These are phyloP conservation scores for Platycheirus rosarum DNA, from an alignment of 2,888 invertebrate species.

Conservation along the genomic window DNA sequence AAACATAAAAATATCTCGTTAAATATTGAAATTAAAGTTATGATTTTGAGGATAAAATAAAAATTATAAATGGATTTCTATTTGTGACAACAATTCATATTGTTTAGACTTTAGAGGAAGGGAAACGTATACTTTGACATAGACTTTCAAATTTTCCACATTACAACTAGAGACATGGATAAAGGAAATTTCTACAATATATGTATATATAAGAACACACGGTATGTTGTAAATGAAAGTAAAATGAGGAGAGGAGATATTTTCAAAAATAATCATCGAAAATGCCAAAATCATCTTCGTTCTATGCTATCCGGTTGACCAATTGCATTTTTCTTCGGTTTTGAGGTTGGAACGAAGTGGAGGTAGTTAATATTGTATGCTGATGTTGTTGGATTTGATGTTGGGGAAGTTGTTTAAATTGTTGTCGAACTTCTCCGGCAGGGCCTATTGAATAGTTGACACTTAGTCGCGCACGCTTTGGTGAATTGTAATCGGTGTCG, in stretches of 20 bases:
- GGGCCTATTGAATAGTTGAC: conserved; percentile 83
- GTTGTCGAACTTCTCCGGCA: conserved; percentile 81
- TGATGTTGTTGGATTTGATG: conserved; percentile 74
- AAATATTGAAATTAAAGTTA: not conserved
- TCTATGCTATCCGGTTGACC: conserved; percentile 84
- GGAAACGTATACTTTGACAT: conserved; percentile 19
- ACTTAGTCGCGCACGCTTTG: conserved; percentile 81
- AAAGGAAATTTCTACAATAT: conserved; percentile 23
- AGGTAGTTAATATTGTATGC: conserved; percentile 73
- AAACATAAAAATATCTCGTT: conserved; percentile 15
- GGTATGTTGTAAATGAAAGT: not conserved
- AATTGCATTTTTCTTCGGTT: conserved; percentile 86
- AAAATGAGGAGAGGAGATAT: not conserved
- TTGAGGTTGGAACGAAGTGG: conserved; percentile 80
- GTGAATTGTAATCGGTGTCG: conserved; percentile 83
- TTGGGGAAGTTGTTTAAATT: conserved; percentile 76
- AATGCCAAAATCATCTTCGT: conserved; percentile 66
- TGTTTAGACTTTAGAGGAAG: not conserved
- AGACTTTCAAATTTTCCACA: conserved; percentile 25
- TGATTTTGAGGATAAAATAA: not conserved
- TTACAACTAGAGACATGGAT: conserved; percentile 17
- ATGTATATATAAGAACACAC: conserved; percentile 47
- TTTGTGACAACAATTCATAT: conserved; percentile 2
- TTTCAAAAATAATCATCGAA: conserved; percentile 67
- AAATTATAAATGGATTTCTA: conserved; percentile 10